Conservation (phyloP, 2,797 vertebrate species). For the Eptatretus atami region DNA sequence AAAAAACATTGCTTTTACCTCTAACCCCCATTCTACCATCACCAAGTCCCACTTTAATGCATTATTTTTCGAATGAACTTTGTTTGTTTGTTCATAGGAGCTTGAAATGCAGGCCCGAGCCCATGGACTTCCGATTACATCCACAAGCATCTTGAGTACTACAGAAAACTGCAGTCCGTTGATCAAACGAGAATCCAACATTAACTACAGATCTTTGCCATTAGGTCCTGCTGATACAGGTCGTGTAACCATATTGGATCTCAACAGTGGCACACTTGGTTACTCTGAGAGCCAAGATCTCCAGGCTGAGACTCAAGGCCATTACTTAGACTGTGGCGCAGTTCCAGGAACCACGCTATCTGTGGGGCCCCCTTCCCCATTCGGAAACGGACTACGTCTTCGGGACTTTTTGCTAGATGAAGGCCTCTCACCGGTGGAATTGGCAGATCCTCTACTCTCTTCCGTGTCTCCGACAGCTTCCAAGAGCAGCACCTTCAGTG, state of each 20-base stretch:
- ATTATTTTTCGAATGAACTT: too few relatives aligned
- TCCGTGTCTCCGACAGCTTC: slow-evolving; percentile 72
- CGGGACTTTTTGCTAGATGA: slow-evolving; percentile 66
- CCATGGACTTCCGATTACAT: slow-evolving; percentile 44
- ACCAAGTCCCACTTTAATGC: too few relatives aligned
- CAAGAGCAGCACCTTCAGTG: slow-evolving; percentile 85
- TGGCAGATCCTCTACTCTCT: slow-evolving; percentile 51
- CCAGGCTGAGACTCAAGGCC: slow-evolving; percentile 15
- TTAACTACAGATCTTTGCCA: neutral
- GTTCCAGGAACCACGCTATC: slow-evolving; percentile 28
- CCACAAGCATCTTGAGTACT: slow-evolving; percentile 35
- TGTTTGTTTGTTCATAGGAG: slow-evolving; percentile 22
- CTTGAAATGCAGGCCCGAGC: slow-evolving; percentile 72
- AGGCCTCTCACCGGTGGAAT: slow-evolving; percentile 40
- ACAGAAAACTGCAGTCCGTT: slow-evolving; percentile 28
- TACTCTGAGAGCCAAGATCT: slow-evolving; percentile 11
- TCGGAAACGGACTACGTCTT: slow-evolving; percentile 35
- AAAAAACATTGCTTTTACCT: too few relatives aligned
- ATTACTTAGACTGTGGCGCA: slow-evolving; percentile 23
- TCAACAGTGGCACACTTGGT: slow-evolving; percentile 23
- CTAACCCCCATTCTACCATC: too few relatives aligned
- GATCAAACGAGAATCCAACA: slow-evolving; percentile 37
- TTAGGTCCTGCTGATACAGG: neutral
- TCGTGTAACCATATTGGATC: slow-evolving; percentile 11
- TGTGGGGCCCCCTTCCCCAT: slow-evolving; percentile 17